Percentiles rank a stretch among this genome's conserved stretches.
phyloP scores from a whole-genome alignment of 2,797 vertebrate species.

The Thaleichthys pacificus region DNA sequence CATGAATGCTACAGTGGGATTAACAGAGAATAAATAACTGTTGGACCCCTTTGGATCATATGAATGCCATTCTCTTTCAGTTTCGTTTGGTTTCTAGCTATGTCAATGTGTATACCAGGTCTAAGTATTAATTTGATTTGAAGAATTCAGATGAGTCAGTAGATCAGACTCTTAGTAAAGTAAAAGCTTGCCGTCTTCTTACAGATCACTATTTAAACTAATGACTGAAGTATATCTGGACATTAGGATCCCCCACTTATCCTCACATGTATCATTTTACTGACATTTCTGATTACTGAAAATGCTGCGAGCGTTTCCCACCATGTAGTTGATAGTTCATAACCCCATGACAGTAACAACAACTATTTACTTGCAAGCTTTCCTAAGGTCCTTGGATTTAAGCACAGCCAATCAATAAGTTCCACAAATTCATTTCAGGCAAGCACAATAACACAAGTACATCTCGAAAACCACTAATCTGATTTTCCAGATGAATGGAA shows the following conservation, averaged over 20 bases:
- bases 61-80: not conserved
- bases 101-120: no score
- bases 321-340: not conserved
- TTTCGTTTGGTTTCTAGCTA: slow-evolving; percentile 1
- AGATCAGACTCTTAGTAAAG: no score
- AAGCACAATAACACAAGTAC: not conserved
- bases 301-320: not conserved
- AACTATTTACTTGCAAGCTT: not conserved
- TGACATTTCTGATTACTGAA: not conserved
- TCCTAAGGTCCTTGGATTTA: not conserved
- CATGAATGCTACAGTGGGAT: slow-evolving; percentile 44
- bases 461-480: not conserved
- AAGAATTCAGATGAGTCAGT: no score
- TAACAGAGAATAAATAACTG: slow-evolving; percentile 11
- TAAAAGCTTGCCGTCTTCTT: no score
- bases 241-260: not conserved
- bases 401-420: not conserved
- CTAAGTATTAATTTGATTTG: no score
- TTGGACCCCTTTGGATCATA: slow-evolving; percentile 1
- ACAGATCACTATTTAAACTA: no score
- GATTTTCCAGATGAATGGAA: not conserved
- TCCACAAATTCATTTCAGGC: not conserved
- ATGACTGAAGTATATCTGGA: not conserved
- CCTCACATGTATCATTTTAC: not conserved
- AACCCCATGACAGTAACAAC: not conserved